Base-by-base conservation (phyloP, 2,797 vertebrate species). In the Poecilia picta region DNA sequence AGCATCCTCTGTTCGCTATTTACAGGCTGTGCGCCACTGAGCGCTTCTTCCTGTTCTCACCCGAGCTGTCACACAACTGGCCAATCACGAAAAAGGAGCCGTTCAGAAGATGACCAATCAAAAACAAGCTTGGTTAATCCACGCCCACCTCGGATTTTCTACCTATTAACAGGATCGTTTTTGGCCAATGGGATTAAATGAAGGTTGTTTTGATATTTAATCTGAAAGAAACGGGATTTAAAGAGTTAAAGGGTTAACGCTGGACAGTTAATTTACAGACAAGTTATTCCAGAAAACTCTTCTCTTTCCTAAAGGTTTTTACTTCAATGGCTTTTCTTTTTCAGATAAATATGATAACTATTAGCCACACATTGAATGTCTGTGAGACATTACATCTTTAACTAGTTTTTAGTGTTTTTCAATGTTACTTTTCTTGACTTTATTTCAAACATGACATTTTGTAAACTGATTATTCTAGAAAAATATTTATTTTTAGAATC, bases 1-100 rank as follows among this genome's bases (percentile, higher is more conserved):
- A 91, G 89, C 92, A 91, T 89, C 93, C 83, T 89, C 82, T 82
- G 83, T 64, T 85, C 80, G 85, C 81, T 93, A 93, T 94, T 93
- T 91, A 94, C 92, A 88, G 87, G 83, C 85, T 82, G 70, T 11
- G 75, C 23, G 85, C 87, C 88, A 90, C 80, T 84, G 78, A 1
- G 74, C 80, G 84, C 86, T 83, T 80, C 86, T 93, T 95, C 93
- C 92, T 88, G 86, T 12, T 93, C 79, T 73, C 79, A 53, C 28
- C 73, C 28, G 31, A 75, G 43, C 77, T 0, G 71, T 36, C 80
- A 73, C 4, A 25, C 5, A 46, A 73, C 59, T 6, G 72, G 85
- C 93, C 93, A 94, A 94, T 94, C 71, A 81, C 62, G 74, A 57
- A 13, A n/a, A 18, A 45, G 36, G 41, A 13, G n/a, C 0, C 5